A percentile compares a stretch with the other conserved stretches of the same genome.
Evolutionary conservation across 2,888 invertebrate genomes (phyloP).

Genomic region (Sesia apiformis): DNA sequence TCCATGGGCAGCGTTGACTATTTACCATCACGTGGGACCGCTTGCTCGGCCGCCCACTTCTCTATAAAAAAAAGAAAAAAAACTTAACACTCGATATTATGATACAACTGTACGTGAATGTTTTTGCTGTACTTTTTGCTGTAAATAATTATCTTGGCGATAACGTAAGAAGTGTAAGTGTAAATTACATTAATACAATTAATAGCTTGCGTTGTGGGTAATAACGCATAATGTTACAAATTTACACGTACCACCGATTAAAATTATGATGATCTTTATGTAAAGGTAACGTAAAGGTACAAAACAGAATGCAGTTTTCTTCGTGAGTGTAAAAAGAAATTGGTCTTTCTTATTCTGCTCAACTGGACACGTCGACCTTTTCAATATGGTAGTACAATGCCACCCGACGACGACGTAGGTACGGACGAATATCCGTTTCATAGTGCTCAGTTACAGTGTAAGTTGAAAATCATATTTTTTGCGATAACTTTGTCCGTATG

Average conservation of each 20-base stretch:
- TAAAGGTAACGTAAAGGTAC: neutral
- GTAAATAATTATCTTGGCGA: neutral
- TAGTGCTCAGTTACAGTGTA: too few species aligned
- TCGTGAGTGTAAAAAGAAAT: neutral
- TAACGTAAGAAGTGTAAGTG: neutral
- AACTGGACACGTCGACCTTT: slow-evolving; percentile 41
- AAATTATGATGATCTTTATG: neutral
- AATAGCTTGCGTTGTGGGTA: neutral
- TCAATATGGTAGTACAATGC: slow-evolving; percentile 35
- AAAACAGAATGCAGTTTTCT: neutral
- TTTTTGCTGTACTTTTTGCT: slow-evolving; percentile 3
- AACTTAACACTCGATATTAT: too few species aligned
- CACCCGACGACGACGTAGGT: slow-evolving; percentile 19
- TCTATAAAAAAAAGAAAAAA: too few species aligned
- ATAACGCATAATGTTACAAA: neutral
- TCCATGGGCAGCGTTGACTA: too few species aligned
- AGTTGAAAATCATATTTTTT: too few species aligned
- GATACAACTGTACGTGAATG: neutral
- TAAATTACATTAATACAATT: neutral
- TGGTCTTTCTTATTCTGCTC: slow-evolving; percentile 10
- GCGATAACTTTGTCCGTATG: too few species aligned
- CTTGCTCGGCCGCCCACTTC: too few species aligned
- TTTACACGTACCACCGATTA: neutral
- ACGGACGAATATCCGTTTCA: too few species aligned
- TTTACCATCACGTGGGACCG: too few species aligned